Conservation (phyloP, 2,797 vertebrate genomes). For the Lithobates sylvaticus region DNA sequence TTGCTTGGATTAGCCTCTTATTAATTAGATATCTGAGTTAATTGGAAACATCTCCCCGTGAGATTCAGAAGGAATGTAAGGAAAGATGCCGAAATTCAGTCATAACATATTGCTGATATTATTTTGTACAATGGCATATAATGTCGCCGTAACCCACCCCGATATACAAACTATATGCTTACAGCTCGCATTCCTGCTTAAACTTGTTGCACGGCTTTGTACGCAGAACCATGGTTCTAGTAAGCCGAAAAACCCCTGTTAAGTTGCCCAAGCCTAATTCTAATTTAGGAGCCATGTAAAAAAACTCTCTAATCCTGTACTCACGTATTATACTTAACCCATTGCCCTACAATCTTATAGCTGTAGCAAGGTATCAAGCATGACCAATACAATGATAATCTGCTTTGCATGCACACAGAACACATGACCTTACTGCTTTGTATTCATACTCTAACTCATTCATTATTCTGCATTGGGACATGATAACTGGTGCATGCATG, state of each 20-base stretch:
- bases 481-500: neutral
- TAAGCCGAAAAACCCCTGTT: neutral
- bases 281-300: neutral
- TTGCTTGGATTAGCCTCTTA: conserved; percentile 42
- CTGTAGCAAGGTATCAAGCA: conserved; percentile 59
- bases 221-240: neutral
- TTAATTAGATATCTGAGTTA: conserved; percentile 56
- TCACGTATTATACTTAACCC: neutral
- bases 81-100: conserved; percentile 1
- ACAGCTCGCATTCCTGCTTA: neutral
- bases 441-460: neutral
- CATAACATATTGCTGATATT: neutral
- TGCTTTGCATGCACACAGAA: neutral
- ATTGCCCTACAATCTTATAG: conserved; percentile 56
- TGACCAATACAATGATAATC: neutral
- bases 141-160: neutral
- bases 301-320: neutral
- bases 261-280: neutral
- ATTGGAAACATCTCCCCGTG: conserved; percentile 49
- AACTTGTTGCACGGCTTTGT: neutral
- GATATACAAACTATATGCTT: neutral
- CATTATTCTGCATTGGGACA: neutral
- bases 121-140: neutral
- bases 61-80: conserved; percentile 20
- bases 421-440: neutral